Evolutionary conservation across 2,113 vertebrate genomes (phyloP), one percentile per base, ranked within the genome.

Genomic region (Pomatostomus ruficeps): DNA sequence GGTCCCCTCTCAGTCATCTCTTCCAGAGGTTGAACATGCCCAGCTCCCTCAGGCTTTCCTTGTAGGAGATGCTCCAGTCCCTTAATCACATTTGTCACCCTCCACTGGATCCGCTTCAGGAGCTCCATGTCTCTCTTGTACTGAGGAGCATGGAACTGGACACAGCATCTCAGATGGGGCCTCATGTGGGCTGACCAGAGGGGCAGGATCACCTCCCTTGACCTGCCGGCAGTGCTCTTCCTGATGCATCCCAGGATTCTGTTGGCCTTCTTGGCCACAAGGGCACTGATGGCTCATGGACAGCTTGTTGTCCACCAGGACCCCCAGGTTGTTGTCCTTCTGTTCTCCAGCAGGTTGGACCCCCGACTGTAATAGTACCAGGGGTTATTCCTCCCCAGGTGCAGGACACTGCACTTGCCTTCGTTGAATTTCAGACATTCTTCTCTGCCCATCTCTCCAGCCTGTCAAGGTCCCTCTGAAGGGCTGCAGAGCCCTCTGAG

Each of bases 41-140:
- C 22, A 38, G 22, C 3, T 7, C 4, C 0, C 20, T 57, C 31
- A 49, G 43, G 8, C 3, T 5, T 35, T 75, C 31, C 16, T 58
- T 2, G 2, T 13, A 49, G 58, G 7, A 29, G 51, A 9, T 21
- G 11, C 3, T 43, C 13, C 31, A 25, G 13, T 11, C 8, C 16
- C 17, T 49, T 18, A 6, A 12, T 22, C 9, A 22, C 22, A 6
- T 75, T 22, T 33, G 25, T 43, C 8, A 4, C 6, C 11, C 33
- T 33, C 7, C 2, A 0, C 36, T 59, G 61, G 51, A 11, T 25
- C 26, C 0, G 0, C 7, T 31, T 14, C 45, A 33, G 26, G 26
- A 43, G 2, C 33, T 28, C 14, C 36, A 26, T 1, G 5, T 21
- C 2, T 25, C 23, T 36, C 12, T 22, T 51, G 20, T 6, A 3